Evolutionary conservation across 2,888 invertebrate species (phyloP), one percentile per base, ranked within the genome.

Genomic region (Patella ulyssiponensis): DNA sequence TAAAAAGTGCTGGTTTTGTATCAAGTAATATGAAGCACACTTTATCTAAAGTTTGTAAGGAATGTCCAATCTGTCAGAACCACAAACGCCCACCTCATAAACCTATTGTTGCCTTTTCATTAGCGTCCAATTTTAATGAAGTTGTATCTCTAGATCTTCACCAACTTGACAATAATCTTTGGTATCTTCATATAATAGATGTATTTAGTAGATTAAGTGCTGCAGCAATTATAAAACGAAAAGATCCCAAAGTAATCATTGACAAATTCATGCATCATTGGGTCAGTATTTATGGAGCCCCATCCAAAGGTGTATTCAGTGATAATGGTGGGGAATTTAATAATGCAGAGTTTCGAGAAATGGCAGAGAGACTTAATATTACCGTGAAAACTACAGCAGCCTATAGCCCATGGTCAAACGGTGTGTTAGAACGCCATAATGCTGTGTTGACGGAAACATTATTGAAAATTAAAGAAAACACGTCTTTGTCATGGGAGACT

Each of bases 361-460:
- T 27, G 69, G 74, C 69, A 20, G 69, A 44, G 74, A 77, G 15
- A 72, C 69, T 73, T 11, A 78, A 76, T 56, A 77, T 75, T 64
- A 17, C 69, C 56, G 69, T 78, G 9, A 77, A 75, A 74, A 75
- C 75, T 2, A 78, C 78, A 27, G 72, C 78, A 69, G 78, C 75
- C 3, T 77, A 54, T 15, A 79, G 79, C 54, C 79, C 79, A 5
- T 79, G 79, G 79, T 71, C 58, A 58, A 71, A 79, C 70, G 77
- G 74, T 17, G 12, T 73, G 54, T 20, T 77, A 14, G 74, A 77
- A 54, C 53, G 71, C 12, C 80, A 77, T 71, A 78, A 78, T 33
- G 71, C 71, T 27, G 75, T 52, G 9, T 52, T 78, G 12, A 71
- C 78, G 20, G 64, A 79, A 27, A 77, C 77, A 3, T 14, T 77